phyloP scores from a whole-genome alignment of 2,113 vertebrate species.

The Boulengeromyrus knoepffleri region DNA sequence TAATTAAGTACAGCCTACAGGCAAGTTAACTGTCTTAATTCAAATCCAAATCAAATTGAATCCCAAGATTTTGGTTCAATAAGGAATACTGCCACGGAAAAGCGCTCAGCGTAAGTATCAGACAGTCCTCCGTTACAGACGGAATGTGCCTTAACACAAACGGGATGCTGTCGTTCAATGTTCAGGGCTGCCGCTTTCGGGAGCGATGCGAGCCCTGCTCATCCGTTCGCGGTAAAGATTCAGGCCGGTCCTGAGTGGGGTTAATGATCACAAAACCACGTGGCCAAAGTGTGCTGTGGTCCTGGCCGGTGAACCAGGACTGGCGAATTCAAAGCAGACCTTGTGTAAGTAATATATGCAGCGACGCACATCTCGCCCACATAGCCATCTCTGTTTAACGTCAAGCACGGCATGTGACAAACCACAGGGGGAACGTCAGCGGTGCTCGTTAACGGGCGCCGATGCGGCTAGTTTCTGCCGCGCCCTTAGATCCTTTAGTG shows the following conservation, averaged over 20 bases:
- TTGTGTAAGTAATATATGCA: background rate
- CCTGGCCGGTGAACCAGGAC: background rate
- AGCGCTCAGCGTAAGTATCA: conserved; percentile 50
- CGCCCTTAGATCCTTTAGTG: background rate
- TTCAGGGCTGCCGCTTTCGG: background rate
- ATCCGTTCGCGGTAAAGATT: background rate
- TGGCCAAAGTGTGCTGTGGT: background rate
- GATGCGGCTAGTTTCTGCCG: background rate
- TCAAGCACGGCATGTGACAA: background rate
- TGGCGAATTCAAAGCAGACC: background rate
- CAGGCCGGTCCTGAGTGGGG: background rate
- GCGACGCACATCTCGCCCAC: background rate
- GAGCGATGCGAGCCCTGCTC: background rate
- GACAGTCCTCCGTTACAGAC: conserved; percentile 33
- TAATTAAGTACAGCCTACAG: background rate
- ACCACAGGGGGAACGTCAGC: background rate
- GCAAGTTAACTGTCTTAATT: background rate
- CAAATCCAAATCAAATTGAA: background rate
- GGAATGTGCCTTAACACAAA: conserved; percentile 34
- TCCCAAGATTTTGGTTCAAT: conserved; percentile 16
- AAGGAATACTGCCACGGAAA: conserved; percentile 48
- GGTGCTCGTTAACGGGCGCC: background rate
- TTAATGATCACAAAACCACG: conserved; percentile 8
- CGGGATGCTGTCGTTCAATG: background rate
- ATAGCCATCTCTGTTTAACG: background rate